These are phyloP conservation scores for Barypeithes pellucidus DNA, from an alignment of 2,888 invertebrate genomes.

Conservation along the genomic window DNA sequence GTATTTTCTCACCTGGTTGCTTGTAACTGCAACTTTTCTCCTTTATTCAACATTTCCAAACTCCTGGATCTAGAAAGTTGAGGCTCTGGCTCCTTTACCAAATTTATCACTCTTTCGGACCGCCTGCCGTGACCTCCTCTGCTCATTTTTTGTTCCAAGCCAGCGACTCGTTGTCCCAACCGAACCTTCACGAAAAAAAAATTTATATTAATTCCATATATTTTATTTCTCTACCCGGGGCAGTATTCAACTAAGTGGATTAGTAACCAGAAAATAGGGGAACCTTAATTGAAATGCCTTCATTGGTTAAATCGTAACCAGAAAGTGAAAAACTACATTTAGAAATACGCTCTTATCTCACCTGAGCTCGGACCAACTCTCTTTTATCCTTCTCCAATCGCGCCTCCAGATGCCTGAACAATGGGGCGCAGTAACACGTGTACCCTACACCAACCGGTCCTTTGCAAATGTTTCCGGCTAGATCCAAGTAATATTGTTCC, in stretches of 20 bases:
- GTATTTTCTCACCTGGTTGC: slow-evolving; percentile 64
- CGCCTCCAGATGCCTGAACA: slow-evolving; percentile 91
- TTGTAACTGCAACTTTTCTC: slow-evolving; percentile 62
- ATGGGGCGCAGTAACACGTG: slow-evolving; percentile 94
- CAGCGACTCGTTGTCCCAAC: slow-evolving; percentile 86
- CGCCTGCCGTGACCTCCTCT: slow-evolving; percentile 78
- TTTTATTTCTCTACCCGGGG: no score
- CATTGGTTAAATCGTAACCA: no score
- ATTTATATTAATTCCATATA: no score
- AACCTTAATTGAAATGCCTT: no score
- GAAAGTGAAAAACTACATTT: no score
- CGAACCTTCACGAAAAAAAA: slow-evolving; percentile 63
- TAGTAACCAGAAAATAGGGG: no score
- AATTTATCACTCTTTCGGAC: slow-evolving; percentile 73
- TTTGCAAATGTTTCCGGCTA: slow-evolving; percentile 95
- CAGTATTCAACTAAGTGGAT: no score
- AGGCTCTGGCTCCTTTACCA: slow-evolving; percentile 73
- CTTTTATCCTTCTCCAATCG: slow-evolving; percentile 86
- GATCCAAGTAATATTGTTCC: slow-evolving; percentile 94
- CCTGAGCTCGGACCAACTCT: slow-evolving; percentile 86
- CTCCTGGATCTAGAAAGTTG: slow-evolving; percentile 81
- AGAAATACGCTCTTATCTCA: slow-evolving; percentile 62
- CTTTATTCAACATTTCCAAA: slow-evolving; percentile 78
- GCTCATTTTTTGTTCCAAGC: slow-evolving; percentile 81
- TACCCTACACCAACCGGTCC: slow-evolving; percentile 96